phyloP scores from a whole-genome alignment of 2,113 vertebrate genomes.

The Dunckerocampus dactyliophorus region DNA sequence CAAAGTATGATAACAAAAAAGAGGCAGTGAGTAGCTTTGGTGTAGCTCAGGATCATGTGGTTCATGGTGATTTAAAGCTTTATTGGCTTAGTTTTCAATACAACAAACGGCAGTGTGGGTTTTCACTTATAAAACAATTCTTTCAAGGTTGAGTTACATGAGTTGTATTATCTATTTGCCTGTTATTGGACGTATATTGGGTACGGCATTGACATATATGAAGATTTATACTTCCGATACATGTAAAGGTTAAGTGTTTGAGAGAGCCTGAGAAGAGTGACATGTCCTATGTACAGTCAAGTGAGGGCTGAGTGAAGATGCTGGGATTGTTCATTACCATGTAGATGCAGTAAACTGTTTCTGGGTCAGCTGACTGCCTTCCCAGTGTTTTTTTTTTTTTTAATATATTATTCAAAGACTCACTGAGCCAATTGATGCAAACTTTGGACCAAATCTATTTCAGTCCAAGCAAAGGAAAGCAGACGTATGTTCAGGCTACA shows the following conservation, averaged over 20 bases:
- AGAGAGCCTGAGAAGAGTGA: conserved; percentile 68
- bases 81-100: conserved; percentile 72
- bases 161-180: conserved; percentile 36
- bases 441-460: conserved; percentile 59
- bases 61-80: conserved; percentile 70
- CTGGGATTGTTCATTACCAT: conserved; percentile 36
- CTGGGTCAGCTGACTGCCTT: conserved; percentile 42
- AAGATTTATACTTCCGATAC: conserved; percentile 49
- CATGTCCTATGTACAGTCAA: conserved; percentile 22
- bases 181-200: conserved; percentile 32
- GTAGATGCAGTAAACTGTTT: conserved; percentile 42
- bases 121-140: conserved; percentile 70
- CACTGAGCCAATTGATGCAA: conserved; percentile 67
- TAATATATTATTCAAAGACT: conserved; percentile 51
- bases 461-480: conserved; percentile 60
- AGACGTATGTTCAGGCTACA: conserved; percentile 55
- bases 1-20: conserved; percentile 45
- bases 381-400: conserved; percentile 22
- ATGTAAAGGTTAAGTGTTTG: conserved; percentile 55
- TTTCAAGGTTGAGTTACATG: conserved; percentile 54
- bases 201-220: conserved; percentile 54
- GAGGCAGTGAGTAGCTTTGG: conserved; percentile 44
- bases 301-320: conserved; percentile 30
- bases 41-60: conserved; percentile 49
- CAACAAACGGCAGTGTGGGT: conserved; percentile 75